Evolutionary conservation across 1,140 invertebrate genomes (phyloP).

Genomic region (Pectinophora gossypiella): DNA sequence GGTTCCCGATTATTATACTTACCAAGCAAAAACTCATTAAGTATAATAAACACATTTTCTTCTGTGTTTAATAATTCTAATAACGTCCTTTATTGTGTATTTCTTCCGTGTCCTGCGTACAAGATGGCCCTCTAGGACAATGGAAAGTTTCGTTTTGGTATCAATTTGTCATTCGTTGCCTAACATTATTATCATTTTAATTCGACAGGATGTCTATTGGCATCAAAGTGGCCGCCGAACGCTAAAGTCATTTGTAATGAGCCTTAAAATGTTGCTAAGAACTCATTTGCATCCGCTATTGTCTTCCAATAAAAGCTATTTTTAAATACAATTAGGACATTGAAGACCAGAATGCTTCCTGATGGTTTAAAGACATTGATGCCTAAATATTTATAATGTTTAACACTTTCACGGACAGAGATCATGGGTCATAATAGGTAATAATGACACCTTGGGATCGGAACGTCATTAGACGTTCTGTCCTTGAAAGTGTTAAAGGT

Average conservation of each 20-base stretch:
- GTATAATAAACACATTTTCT: no score
- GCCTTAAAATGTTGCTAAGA: background rate
- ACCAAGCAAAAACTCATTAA: no score
- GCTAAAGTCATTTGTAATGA: slow-evolving; percentile 38
- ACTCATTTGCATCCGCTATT: background rate
- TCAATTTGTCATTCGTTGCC: background rate
- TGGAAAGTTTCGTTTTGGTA: background rate
- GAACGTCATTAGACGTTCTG: no score
- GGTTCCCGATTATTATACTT: no score
- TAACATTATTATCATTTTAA: background rate
- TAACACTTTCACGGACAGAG: no score
- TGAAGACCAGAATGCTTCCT: background rate
- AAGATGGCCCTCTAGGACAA: background rate
- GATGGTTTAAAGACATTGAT: no score
- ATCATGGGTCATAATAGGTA: no score
- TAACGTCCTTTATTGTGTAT: background rate
- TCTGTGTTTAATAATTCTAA: background rate
- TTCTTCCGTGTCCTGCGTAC: background rate
- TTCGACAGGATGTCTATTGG: background rate
- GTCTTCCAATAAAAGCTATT: slow-evolving; percentile 28
- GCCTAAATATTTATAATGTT: no score
- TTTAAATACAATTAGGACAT: slow-evolving; percentile 41
- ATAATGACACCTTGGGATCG: no score
- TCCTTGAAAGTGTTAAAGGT: no score
- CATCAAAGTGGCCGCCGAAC: background rate